Base-by-base conservation (phyloP, 2,113 vertebrate genomes). In the Campylomormyrus tamandua region DNA sequence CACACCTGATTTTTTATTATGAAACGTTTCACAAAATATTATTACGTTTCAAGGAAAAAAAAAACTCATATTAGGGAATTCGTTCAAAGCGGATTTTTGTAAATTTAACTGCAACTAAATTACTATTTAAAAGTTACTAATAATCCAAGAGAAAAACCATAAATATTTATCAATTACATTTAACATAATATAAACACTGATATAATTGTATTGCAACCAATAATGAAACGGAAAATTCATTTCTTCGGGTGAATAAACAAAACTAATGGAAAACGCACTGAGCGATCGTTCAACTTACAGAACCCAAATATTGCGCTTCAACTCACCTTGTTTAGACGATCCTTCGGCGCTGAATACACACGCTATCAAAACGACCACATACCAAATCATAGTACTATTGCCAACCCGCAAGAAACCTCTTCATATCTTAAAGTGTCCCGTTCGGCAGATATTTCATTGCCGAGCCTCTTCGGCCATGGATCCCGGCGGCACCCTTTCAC, bases 341-440 rank as follows among this genome's bases (percentile, higher is more conserved):
- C 97, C 97, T 96, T 96, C 93, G 97, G 96, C 96, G 96, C 98
- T 96, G 97, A 98, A 97, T 95, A 99, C 97, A 98, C 97, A 98
- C 97, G 98, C 98, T 97, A 99, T 97, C 97, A 98, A 97, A 98
- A 98, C 97, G 96, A 97, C 97, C 98, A 97, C 96, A 96, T 96
- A 97, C 96, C 97, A 96, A 96, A 97, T 96, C 95, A 97, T 96
- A 96, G 96, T 97, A 96, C 95, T 96, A 94, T 95, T 95, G 96
- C 96, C 95, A 95, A 93, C 95, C 97, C 96, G 95, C 96, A 96
- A 96, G 96, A 97, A 96, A 96, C 94, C 97, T 93, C 93, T 96
- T 97, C 95, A 95, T 97, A 97, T 97, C 97, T 95, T 96, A 96
- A 95, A 96, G 96, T 97, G 96, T 96, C 95, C 96, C 95, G 95